A percentile compares a stretch with the other conserved stretches of the same genome.
phyloP scores from a whole-genome alignment of 1,140 invertebrate genomes.

The Plectrocnemia conspersa region DNA sequence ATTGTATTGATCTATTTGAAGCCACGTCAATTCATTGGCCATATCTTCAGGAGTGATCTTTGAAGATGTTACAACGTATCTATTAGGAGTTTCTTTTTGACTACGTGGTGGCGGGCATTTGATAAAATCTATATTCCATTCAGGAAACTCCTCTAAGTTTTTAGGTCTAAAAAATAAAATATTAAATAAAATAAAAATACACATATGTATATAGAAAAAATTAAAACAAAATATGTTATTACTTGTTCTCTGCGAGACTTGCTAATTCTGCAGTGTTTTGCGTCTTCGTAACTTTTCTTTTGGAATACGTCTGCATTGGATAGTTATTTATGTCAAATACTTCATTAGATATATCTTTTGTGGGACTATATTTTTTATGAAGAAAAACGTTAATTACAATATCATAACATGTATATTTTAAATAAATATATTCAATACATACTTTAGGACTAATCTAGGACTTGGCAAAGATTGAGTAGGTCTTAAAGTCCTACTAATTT shows the following conservation, averaged over 20 bases:
- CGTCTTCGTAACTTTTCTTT: constrained; percentile 54
- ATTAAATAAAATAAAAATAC: constrained; percentile 1
- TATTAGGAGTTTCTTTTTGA: constrained; percentile 20
- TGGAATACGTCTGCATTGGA: constrained; percentile 46
- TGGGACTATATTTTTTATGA: constrained; percentile 13
- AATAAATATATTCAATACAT: no score
- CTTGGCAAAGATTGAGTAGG: constrained; percentile 47
- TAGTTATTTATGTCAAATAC: constrained; percentile 43
- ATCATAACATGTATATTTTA: constrained; percentile 16
- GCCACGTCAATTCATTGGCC: constrained; percentile 46
- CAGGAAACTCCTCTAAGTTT: constrained; percentile 7
- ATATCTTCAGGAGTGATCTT: constrained; percentile 47
- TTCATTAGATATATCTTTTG: constrained; percentile 50
- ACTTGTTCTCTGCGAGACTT: constrained; percentile 33
- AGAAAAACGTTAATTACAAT: not conserved
- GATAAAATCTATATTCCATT: constrained; percentile 25
- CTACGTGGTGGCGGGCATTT: constrained; percentile 28
- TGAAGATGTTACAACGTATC: constrained; percentile 24
- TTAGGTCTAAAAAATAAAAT: constrained; percentile 5
- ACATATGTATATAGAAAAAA: not conserved
- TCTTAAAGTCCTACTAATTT: constrained; percentile 44
- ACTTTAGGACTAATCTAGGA: no score
- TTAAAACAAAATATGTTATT: not conserved
- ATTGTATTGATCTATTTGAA: constrained; percentile 39
- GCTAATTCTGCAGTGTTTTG: constrained; percentile 49